These are phyloP conservation scores for Catharus bicknelli DNA, from an alignment of 2,113 vertebrate species.

Conservation along the genomic window DNA sequence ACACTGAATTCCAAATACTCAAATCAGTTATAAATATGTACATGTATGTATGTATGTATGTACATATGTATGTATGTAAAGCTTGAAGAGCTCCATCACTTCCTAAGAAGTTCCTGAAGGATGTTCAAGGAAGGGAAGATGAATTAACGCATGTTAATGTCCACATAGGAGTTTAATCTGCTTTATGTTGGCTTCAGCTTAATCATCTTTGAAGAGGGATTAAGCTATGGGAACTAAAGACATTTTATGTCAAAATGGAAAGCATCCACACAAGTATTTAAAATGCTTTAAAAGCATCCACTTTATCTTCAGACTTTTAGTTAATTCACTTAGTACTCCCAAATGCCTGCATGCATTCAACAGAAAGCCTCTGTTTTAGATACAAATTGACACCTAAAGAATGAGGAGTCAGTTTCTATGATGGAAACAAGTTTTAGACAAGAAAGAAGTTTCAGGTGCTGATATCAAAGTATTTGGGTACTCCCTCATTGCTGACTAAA, in stretches of 20 bases:
- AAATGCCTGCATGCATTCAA: neutral
- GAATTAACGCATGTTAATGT: neutral
- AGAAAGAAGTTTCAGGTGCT: neutral
- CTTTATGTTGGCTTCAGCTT: slow-evolving; percentile 14
- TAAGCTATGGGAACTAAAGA: slow-evolving; percentile 23
- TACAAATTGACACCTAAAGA: neutral
- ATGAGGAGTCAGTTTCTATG: neutral
- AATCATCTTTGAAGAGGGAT: slow-evolving; percentile 8
- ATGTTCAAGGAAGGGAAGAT: neutral
- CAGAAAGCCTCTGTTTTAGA: neutral
- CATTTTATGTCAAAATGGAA: slow-evolving; percentile 10
- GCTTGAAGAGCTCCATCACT: neutral
- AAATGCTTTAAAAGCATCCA: slow-evolving; percentile 1
- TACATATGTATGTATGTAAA: neutral
- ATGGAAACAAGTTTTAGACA: neutral
- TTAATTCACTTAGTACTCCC: slow-evolving; percentile 42
- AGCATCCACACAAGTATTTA: slow-evolving; percentile 16
- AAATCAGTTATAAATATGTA: neutral
- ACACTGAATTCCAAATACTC: neutral
- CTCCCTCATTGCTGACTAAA: neutral
- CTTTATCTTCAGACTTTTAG: slow-evolving; percentile 16
- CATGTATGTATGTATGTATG: neutral
- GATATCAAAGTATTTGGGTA: neutral
- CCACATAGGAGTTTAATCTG: slow-evolving; percentile 23
- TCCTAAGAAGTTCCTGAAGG: neutral